Conservation (phyloP, 2,113 vertebrate species). For the Alouatta palliata region DNA sequence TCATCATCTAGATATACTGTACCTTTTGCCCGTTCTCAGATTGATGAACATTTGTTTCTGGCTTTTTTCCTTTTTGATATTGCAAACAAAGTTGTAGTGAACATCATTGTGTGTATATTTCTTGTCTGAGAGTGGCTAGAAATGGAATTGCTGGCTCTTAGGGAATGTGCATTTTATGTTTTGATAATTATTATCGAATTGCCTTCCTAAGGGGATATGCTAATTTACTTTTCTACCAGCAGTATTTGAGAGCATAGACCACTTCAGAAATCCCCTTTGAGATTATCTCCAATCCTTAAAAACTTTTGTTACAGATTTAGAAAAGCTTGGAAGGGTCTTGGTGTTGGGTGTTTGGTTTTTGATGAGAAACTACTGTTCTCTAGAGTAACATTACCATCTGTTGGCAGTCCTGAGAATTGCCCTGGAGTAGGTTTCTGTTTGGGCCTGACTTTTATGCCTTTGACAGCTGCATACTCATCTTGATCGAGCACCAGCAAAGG, state of each 20-base stretch:
- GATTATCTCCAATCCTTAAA: conserved; percentile 22
- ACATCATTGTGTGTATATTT: not conserved
- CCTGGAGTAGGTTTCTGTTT: not conserved
- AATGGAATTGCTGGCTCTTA: not conserved
- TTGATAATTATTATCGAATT: conserved; percentile 1
- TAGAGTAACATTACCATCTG: not conserved
- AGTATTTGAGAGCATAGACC: not conserved
- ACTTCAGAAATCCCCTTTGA: not conserved
- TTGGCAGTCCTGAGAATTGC: not conserved
- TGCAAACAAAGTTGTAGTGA: not conserved
- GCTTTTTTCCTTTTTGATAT: not conserved
- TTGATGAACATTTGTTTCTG: not conserved
- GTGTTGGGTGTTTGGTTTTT: not conserved
- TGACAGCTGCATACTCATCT: not conserved
- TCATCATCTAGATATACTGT: not conserved
- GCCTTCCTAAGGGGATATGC: not conserved
- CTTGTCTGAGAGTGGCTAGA: not conserved
- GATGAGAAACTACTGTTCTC: not conserved
- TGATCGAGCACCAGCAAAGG: not conserved
- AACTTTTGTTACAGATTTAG: not conserved
- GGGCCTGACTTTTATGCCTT: conserved; percentile 8
- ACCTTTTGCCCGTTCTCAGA: not conserved
- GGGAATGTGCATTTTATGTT: not conserved
- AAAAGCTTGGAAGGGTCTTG: not conserved
- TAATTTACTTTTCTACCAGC: not conserved